Conservation (phyloP, 2,113 vertebrate genomes). For the Dasypus novemcinctus region DNA sequence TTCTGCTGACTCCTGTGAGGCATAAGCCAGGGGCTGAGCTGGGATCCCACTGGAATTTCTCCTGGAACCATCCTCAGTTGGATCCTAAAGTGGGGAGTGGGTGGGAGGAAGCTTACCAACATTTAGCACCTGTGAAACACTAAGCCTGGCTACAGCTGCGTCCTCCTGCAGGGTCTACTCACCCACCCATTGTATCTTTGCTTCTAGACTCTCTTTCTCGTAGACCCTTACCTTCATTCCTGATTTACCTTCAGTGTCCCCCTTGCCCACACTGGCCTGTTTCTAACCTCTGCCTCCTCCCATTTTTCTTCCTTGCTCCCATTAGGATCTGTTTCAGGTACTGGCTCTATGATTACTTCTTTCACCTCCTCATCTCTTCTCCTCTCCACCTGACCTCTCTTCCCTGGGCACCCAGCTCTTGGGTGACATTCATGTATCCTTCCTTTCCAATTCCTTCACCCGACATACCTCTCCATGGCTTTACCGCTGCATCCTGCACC, state of each 20-base stretch:
- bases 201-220: not conserved
- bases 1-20: too few relatives aligned
- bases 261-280: constrained; percentile 52
- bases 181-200: not conserved
- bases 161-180: not conserved
- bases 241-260: constrained; percentile 20
- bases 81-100: too few relatives aligned
- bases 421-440: not conserved
- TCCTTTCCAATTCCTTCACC: not conserved
- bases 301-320: constrained; percentile 88
- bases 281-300: constrained; percentile 83
- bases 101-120: not conserved
- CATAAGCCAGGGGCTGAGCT: not conserved
- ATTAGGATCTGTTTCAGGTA: constrained; percentile 98
- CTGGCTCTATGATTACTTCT: constrained; percentile 76
- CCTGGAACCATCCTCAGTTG: fast-evolving
- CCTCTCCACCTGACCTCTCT: constrained; percentile 29
- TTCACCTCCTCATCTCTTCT: not conserved
- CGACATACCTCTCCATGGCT: not conserved
- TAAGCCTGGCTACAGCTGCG: not conserved
- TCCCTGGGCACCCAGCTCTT: not conserved
- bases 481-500: not conserved
- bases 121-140: not conserved
- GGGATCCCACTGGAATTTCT: not conserved
- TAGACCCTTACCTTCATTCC: not conserved